Evolutionary conservation across 2,797 vertebrate genomes (phyloP).

Genomic region (Lacerta bilineata): DNA sequence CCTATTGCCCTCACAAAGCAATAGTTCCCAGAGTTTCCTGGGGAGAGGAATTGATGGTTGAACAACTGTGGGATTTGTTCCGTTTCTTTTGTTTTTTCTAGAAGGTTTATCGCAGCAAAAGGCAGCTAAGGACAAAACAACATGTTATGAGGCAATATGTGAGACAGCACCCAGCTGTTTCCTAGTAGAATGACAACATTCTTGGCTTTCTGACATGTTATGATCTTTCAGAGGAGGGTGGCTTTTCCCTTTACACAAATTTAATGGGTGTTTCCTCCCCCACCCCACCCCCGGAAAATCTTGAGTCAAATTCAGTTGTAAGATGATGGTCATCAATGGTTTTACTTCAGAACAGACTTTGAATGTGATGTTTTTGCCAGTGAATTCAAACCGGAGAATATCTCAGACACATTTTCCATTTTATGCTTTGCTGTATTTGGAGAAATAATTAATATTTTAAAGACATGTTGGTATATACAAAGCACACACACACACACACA

Average conservation of each 20-base stretch:
- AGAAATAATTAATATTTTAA: slow-evolving; percentile 25
- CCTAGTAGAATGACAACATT: no score
- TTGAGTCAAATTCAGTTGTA: fast-evolving
- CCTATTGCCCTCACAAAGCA: no score
- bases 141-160: not conserved
- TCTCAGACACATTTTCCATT: not conserved
- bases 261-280: not conserved
- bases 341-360: not conserved
- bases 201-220: not conserved
- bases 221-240: not conserved
- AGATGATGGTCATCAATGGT: not conserved
- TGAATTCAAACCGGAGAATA: not conserved
- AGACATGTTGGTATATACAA: not conserved
- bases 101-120: not conserved
- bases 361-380: slow-evolving; percentile 16
- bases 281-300: not conserved
- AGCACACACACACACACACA: not conserved
- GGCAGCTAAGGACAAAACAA: not conserved
- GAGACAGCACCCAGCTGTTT: not conserved
- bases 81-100: not conserved
- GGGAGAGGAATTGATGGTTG: no score
- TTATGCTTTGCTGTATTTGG: not conserved
- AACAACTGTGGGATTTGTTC: no score
- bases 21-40: no score
- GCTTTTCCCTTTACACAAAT: not conserved